These are phyloP conservation scores for Epinephelus cyanopodus DNA, from an alignment of 2,113 vertebrate genomes.

Conservation along the genomic window DNA sequence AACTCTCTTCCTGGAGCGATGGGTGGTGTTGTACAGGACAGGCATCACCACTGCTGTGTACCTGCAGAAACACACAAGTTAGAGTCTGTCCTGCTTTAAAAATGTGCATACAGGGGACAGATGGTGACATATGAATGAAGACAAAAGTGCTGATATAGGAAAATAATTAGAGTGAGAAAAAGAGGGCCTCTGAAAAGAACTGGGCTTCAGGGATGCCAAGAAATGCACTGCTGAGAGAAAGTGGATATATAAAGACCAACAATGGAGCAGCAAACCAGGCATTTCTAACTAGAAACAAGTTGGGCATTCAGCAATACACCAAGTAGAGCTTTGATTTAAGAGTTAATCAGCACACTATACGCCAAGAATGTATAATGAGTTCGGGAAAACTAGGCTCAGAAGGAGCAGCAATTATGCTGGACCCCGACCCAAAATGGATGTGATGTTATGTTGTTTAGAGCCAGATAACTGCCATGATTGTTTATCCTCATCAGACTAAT, in stretches of 20 bases:
- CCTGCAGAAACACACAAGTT: slow-evolving; percentile 76
- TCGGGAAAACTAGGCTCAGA: slow-evolving; percentile 46
- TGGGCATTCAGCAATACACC: slow-evolving; percentile 66
- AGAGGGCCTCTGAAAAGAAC: not conserved
- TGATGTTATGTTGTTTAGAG: slow-evolving; percentile 66
- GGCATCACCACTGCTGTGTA: slow-evolving; percentile 97
- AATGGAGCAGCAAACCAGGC: slow-evolving; percentile 50
- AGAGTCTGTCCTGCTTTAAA: slow-evolving; percentile 6
- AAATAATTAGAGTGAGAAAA: slow-evolving; percentile 42
- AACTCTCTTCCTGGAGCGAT: slow-evolving; percentile 92
- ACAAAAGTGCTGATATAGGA: slow-evolving; percentile 40
- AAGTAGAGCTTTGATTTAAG: slow-evolving; percentile 62
- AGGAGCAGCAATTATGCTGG: slow-evolving; percentile 65
- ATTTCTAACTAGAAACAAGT: slow-evolving; percentile 59
- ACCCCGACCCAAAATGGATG: slow-evolving; percentile 66
- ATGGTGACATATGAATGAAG: slow-evolving; percentile 44
- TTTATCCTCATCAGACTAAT: slow-evolving; percentile 78
- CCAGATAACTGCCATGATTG: slow-evolving; percentile 71
- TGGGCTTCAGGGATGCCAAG: slow-evolving; percentile 30
- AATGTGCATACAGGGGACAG: not conserved
- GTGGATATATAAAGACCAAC: slow-evolving; percentile 35
- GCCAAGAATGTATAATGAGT: slow-evolving; percentile 69
- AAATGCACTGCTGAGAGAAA: slow-evolving; percentile 45
- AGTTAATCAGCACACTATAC: slow-evolving; percentile 64
- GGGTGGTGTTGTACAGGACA: slow-evolving; percentile 91